Percentiles rank a stretch among this genome's conserved stretches.
Evolutionary conservation across 2,113 vertebrate species (phyloP).

Genomic region (Rhynchopsitta pachyrhyncha): DNA sequence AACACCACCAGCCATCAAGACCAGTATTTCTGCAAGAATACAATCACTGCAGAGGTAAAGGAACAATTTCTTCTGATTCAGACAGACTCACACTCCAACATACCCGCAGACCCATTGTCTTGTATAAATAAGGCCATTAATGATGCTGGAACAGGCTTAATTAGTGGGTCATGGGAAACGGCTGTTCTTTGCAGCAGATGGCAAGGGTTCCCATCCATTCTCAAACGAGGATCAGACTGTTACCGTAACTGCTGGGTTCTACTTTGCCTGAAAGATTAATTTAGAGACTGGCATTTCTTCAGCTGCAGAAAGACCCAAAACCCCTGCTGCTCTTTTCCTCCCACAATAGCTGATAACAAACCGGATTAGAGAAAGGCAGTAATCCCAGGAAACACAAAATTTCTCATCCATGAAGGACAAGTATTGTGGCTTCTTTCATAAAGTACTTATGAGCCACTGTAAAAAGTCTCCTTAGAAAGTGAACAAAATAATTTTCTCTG

Average conservation of each 20-base stretch:
- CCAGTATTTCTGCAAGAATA: background rate
- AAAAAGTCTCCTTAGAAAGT: background rate
- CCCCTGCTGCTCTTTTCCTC: background rate
- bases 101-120: background rate
- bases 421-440: background rate
- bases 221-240: background rate
- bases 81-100: background rate
- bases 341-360: background rate
- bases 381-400: background rate
- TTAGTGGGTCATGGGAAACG: background rate
- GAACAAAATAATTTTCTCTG: constrained; percentile 1
- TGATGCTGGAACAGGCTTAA: background rate
- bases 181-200: background rate
- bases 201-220: background rate
- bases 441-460: background rate
- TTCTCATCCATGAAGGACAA: background rate
- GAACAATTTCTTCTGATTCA: background rate
- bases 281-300: background rate
- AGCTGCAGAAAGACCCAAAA: background rate
- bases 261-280: background rate
- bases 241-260: background rate
- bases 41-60: background rate
- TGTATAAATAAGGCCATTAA: background rate
- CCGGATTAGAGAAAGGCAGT: background rate
- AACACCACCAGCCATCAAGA: background rate